phyloP scores from a whole-genome alignment of 2,113 vertebrate genomes.

The Paraplagusia blochii region DNA sequence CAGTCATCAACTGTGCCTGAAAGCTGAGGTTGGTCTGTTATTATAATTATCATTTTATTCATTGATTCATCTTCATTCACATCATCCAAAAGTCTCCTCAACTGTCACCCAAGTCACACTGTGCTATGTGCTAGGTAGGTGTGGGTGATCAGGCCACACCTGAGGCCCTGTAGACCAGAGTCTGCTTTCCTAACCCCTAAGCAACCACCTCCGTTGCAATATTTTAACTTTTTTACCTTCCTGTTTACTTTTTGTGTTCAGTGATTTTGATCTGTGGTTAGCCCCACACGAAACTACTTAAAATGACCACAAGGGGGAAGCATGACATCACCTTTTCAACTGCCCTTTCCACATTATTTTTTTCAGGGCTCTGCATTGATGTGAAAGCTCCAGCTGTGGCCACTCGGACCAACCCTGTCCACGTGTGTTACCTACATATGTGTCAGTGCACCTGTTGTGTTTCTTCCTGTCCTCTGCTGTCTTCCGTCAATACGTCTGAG shows the following conservation, averaged over 20 bases:
- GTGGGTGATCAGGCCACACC: too few species aligned
- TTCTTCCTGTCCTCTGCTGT: conserved; percentile 25
- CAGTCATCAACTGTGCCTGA: conserved; percentile 67
- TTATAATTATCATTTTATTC: neutral
- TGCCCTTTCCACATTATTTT: neutral
- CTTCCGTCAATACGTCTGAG: conserved; percentile 11
- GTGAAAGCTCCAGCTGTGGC: conserved; percentile 63
- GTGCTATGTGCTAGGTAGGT: too few species aligned
- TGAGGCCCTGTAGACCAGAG: too few species aligned
- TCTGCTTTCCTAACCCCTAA: too few species aligned
- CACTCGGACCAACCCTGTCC: conserved; percentile 76
- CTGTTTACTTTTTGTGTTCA: too few species aligned
- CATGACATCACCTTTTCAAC: conserved; percentile 43
- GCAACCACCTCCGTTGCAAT: too few species aligned
- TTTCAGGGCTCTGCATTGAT: conserved; percentile 34
- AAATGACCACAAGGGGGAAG: conserved; percentile 62
- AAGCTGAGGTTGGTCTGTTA: conserved; percentile 64
- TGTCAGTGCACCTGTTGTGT: conserved; percentile 1
- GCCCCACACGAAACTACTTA: neutral
- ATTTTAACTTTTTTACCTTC: too few species aligned
- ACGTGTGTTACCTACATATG: conserved; percentile 43
- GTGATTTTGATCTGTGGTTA: too few species aligned
- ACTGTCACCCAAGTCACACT: neutral
- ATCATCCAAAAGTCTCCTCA: neutral
- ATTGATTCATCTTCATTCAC: neutral